phyloP scores from a whole-genome alignment of 2,113 vertebrate genomes.

The Marmota monax region DNA sequence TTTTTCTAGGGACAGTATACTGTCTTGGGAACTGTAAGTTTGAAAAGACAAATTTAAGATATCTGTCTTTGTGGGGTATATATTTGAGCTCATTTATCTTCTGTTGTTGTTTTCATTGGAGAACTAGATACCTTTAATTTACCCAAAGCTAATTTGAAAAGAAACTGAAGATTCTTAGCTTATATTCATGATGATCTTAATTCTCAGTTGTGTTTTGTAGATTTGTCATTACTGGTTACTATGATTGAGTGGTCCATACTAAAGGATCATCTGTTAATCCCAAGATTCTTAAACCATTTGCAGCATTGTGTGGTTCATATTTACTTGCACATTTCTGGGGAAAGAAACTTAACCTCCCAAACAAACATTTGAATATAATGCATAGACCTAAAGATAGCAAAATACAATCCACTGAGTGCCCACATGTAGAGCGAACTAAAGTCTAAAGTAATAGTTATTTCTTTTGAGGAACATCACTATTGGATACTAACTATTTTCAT shows the following conservation, averaged over 20 bases:
- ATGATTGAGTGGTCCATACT: background rate
- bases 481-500: background rate
- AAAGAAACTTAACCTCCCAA: background rate
- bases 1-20: background rate
- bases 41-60: slow-evolving; percentile 20
- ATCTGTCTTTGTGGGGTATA: background rate
- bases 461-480: background rate
- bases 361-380: background rate
- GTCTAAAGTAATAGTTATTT: background rate
- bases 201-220: background rate
- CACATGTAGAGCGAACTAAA: background rate
- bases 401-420: background rate
- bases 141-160: background rate
- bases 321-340: background rate
- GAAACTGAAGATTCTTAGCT: background rate
- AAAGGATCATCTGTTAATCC: background rate
- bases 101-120: background rate
- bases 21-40: background rate
- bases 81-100: background rate
- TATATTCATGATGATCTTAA: background rate
- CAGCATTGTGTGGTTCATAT: background rate
- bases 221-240: background rate
- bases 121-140: background rate
- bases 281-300: background rate
- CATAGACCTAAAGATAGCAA: background rate